Evolutionary conservation across 1,140 invertebrate genomes (phyloP).

Genomic region (Drosophila triauraria): DNA sequence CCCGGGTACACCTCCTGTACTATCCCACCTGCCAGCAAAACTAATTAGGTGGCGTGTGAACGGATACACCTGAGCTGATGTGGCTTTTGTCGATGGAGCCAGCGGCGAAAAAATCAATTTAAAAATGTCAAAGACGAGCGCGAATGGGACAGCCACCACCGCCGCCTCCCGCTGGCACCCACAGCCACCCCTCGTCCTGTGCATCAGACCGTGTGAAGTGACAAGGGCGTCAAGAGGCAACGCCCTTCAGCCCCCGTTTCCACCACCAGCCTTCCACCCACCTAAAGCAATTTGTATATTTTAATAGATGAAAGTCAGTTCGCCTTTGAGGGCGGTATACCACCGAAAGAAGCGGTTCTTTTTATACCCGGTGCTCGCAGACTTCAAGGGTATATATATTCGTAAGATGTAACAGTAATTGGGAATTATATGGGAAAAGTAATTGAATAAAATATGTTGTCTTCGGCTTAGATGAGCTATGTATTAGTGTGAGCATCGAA

Average conservation of each 20-base stretch:
- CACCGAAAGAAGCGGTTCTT: slow-evolving; percentile 28
- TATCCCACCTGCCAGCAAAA: slow-evolving; percentile 38
- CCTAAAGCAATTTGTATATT: slow-evolving; percentile 61
- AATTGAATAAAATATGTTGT: background rate
- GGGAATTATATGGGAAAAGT: background rate
- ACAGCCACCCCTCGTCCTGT: slow-evolving; percentile 24
- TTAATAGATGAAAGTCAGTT: slow-evolving; percentile 70
- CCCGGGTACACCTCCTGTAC: background rate
- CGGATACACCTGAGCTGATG: slow-evolving; percentile 74
- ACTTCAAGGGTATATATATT: slow-evolving; percentile 4
- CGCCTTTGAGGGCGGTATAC: slow-evolving; percentile 30
- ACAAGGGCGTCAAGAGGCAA: slow-evolving; percentile 64
- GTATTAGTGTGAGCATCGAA: too few relatives aligned
- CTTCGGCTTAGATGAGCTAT: too few relatives aligned
- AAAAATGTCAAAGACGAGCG: slow-evolving; percentile 70
- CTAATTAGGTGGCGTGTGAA: slow-evolving; percentile 74
- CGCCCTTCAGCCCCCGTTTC: slow-evolving; percentile 16
- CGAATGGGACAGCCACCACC: slow-evolving; percentile 27
- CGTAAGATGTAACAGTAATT: background rate
- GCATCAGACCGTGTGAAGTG: slow-evolving; percentile 68
- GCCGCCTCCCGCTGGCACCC: slow-evolving; percentile 4
- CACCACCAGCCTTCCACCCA: background rate
- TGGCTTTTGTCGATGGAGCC: slow-evolving; percentile 57
- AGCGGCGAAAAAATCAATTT: slow-evolving; percentile 70
- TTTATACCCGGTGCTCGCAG: background rate